phyloP scores from a whole-genome alignment of 2,113 vertebrate species.

The Phodopus roborovskii region DNA sequence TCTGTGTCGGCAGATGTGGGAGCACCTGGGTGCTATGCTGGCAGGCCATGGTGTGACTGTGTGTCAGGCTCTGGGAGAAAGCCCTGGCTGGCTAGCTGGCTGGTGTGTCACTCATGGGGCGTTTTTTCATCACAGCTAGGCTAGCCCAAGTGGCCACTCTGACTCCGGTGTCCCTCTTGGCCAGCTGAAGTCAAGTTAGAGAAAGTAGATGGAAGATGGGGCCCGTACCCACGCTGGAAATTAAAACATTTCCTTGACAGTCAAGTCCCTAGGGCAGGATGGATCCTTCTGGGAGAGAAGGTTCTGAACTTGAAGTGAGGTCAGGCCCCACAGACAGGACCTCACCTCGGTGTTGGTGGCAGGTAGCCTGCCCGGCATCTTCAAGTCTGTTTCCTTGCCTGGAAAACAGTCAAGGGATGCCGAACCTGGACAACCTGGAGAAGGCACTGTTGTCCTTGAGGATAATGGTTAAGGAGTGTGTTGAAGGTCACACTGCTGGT shows the following conservation, averaged over 20 bases:
- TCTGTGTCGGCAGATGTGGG: conserved; percentile 15
- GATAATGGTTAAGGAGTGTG: neutral
- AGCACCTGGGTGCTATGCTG: neutral
- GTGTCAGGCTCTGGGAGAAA: neutral
- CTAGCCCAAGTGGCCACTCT: neutral
- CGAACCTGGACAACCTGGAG: neutral
- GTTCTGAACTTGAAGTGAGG: conserved; percentile 1
- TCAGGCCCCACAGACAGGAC: neutral
- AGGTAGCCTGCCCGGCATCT: neutral
- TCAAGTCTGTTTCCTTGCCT: conserved; percentile 29
- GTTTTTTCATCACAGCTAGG: neutral
- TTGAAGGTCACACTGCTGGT: conserved; percentile 30
- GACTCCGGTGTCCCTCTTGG: neutral
- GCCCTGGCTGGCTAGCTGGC: neutral
- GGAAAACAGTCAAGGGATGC: conserved; percentile 45
- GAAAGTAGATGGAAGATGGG: neutral
- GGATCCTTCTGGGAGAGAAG: neutral
- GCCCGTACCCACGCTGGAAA: neutral
- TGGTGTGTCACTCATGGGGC: neutral
- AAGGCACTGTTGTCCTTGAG: neutral
- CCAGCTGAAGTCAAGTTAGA: neutral
- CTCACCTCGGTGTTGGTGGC: neutral
- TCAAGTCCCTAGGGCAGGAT: neutral
- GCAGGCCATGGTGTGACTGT: conserved; percentile 46
- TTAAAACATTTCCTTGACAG: neutral